Conservation (phyloP, 2,888 invertebrate species). For the Brenthis daphne region DNA sequence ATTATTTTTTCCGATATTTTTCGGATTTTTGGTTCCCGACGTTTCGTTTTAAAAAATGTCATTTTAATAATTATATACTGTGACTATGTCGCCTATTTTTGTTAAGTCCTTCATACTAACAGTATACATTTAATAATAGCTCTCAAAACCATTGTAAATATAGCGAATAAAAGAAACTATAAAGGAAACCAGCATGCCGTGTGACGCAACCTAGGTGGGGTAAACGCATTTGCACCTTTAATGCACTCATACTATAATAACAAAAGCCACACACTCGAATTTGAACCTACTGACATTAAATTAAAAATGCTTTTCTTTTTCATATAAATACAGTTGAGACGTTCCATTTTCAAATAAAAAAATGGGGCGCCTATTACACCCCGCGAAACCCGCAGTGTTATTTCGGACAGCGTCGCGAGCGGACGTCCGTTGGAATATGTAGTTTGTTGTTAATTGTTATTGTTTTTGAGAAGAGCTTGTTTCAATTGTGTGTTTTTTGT, state of each 20-base stretch:
- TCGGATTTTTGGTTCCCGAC: too few relatives aligned
- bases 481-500: constrained; percentile 14
- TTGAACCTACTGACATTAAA: constrained; percentile 35
- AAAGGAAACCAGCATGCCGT: constrained; percentile 35
- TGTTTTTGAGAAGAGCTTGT: constrained; percentile 11
- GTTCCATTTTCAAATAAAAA: constrained; percentile 48
- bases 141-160: constrained; percentile 27
- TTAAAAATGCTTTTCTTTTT: constrained; percentile 44
- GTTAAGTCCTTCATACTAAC: neutral
- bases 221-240: constrained; percentile 52
- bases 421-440: constrained; percentile 46
- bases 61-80: too few relatives aligned
- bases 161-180: constrained; percentile 32
- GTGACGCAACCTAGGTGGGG: constrained; percentile 46
- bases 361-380: constrained; percentile 59
- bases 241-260: constrained; percentile 35
- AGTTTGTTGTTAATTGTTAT: constrained; percentile 47
- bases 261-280: constrained; percentile 28
- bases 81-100: neutral
- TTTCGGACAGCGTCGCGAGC: constrained; percentile 49
- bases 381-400: constrained; percentile 59
- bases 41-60: too few relatives aligned
- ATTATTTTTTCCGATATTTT: too few relatives aligned
- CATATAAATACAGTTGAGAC: constrained; percentile 46
- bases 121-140: constrained; percentile 27